Percentiles rank a stretch among this genome's conserved stretches.
phyloP scores from a whole-genome alignment of 1,140 invertebrate species.

The Stenopsyche tienmushanensis region DNA sequence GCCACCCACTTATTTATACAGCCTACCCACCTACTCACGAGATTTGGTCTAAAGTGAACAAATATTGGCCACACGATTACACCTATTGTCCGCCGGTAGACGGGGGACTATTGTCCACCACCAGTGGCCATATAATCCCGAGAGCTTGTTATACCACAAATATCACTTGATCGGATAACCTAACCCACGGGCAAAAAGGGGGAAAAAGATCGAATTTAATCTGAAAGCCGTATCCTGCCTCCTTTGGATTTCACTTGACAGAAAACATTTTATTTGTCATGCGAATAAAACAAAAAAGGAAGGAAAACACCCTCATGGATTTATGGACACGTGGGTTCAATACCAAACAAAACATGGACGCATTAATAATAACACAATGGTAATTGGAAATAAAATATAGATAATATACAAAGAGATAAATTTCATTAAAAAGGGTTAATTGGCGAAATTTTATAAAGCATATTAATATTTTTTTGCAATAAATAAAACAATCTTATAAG shows the following conservation, averaged over 20 bases:
- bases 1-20: neutral
- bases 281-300: too few relatives aligned
- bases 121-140: conserved; percentile 12
- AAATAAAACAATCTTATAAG: too few relatives aligned
- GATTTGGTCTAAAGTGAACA: conserved; percentile 13
- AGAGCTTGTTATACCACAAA: conserved; percentile 23
- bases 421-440: too few relatives aligned
- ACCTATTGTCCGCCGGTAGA: conserved; percentile 29
- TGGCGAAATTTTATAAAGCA: too few relatives aligned
- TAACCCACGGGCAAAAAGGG: neutral
- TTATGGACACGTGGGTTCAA: too few relatives aligned
- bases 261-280: neutral
- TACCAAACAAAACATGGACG: too few relatives aligned
- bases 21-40: neutral
- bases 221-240: neutral
- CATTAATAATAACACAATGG: too few relatives aligned
- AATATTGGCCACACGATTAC: conserved; percentile 38
- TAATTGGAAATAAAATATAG: too few relatives aligned
- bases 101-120: conserved; percentile 17
- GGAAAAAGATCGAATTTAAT: neutral
- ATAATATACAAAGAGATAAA: too few relatives aligned
- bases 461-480: too few relatives aligned
- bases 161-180: conserved; percentile 19
- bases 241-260: too few relatives aligned
- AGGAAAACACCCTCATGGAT: too few relatives aligned